These are phyloP conservation scores for Aegotheles bennettii DNA, from an alignment of 2,113 vertebrate genomes.

Conservation along the genomic window DNA sequence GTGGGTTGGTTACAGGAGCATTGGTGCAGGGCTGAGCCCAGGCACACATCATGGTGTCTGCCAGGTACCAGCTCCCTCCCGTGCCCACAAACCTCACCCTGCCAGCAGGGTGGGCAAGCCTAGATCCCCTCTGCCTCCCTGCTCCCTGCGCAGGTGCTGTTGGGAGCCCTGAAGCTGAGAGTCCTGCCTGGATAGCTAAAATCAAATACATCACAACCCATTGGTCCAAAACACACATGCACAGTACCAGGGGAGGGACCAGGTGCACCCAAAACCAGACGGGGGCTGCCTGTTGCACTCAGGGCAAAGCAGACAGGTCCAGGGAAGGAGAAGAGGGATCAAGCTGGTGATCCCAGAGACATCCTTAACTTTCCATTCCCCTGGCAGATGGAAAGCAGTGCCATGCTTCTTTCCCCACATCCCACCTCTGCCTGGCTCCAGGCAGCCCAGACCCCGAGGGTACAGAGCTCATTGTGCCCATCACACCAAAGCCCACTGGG, in stretches of 20 bases:
- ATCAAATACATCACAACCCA: neutral
- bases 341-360: neutral
- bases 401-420: accelerated
- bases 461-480: neutral
- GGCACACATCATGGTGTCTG: neutral
- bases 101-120: neutral
- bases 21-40: neutral
- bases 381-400: neutral
- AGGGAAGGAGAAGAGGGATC: neutral
- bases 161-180: accelerated
- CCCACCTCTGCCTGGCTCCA: neutral
- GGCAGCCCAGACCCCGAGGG: accelerated
- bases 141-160: neutral
- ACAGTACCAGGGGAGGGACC: accelerated
- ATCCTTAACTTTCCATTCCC: neutral
- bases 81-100: neutral
- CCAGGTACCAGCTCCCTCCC: neutral
- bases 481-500: neutral
- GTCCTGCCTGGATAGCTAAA: neutral
- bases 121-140: neutral
- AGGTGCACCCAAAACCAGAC: neutral
- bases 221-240: accelerated
- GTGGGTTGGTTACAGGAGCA: neutral
- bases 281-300: neutral
- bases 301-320: neutral